Evolutionary conservation across 2,888 invertebrate genomes (phyloP), one percentile per base, ranked within the genome.

Genomic region (Nymphalis polychloros): DNA sequence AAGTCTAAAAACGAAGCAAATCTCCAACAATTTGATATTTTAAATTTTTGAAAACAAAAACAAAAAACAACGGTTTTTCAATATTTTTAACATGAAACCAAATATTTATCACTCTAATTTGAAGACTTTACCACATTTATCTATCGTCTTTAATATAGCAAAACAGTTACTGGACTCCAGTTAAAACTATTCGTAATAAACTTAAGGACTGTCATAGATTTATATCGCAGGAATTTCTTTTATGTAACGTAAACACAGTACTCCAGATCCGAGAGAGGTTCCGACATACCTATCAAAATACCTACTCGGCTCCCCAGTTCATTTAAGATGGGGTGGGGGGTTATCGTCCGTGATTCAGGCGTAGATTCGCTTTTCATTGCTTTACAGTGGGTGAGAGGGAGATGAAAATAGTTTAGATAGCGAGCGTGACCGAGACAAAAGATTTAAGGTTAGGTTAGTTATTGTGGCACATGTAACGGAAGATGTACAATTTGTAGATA

Each of bases 351-450:
- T 88, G 91, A 91, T 90, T 90, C 90, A 86, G 85, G 81, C 88
- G 86, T 88, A 90, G 90, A 90, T 90, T 90, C 89, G 85, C 85
- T 88, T 91, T 90, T 89, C 90, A 88, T 87, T 87, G 87, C 86
- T 85, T 86, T 83, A 85, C 88, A 84, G 85, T 55, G 82, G 69
- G 89, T 84, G 86, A 69, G 84, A 90, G 77, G 66, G 81, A 75
- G 87, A 86, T 10, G 76, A 76, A 70, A 67, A 64, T 71, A 76
- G 75, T 76, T 75, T 79, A 79, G 75, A 79, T 76, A 76, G 74
- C 79, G 77, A 70, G 88, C 72, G 79, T 72, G 80, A 87, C 78
- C 77, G 81, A 78, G 84, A 87, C 72, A 74, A 76, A 78, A 73
- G 73, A 77, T 79, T 77, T 81, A 85, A 87, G 86, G 86, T 87